Conservation (phyloP, 2,113 vertebrate species). For the Callaeas wilsoni region DNA sequence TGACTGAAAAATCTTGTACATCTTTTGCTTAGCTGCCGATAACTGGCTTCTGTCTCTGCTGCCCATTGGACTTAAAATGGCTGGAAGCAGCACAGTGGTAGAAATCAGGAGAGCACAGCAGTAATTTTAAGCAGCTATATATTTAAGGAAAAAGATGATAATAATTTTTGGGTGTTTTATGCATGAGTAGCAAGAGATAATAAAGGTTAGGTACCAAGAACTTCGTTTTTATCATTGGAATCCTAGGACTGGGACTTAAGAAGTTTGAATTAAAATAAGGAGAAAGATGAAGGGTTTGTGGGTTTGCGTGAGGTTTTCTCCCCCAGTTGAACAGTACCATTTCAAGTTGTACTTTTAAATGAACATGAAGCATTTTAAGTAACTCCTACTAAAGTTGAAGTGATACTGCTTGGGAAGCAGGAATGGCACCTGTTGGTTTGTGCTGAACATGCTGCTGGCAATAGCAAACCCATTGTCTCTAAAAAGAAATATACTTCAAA, state of each 20-base stretch:
- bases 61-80: background rate
- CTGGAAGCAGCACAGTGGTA: background rate
- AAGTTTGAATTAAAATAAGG: background rate
- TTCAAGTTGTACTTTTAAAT: background rate
- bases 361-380: background rate
- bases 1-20: background rate
- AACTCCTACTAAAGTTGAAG: background rate
- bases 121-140: background rate
- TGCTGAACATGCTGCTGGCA: background rate
- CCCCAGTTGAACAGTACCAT: background rate
- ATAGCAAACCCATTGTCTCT: background rate
- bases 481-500: background rate
- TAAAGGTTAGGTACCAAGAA: background rate
- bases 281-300: background rate
- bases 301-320: background rate
- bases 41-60: background rate
- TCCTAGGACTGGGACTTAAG: background rate
- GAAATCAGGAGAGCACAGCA: background rate
- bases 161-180: background rate
- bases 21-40: background rate
- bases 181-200: background rate
- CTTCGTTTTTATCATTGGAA: background rate
- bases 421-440: background rate
- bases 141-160: background rate
- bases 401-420: background rate